Base-by-base conservation (phyloP, 2,797 vertebrate genomes). In the Macroramphosus scolopax region DNA sequence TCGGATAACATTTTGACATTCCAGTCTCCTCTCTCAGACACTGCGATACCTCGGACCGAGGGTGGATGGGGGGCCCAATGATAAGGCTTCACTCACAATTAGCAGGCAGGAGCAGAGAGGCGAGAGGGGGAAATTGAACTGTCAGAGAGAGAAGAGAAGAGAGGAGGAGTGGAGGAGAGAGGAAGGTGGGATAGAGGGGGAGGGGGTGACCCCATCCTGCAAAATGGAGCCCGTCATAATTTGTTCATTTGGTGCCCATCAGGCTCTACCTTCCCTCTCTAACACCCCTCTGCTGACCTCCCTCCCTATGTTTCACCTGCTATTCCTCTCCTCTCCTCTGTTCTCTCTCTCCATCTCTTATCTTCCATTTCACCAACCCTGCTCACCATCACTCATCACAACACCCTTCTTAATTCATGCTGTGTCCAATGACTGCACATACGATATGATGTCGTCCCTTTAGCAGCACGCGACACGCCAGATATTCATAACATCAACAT, bases 31-130 rank as follows among this genome's bases (percentile, higher is more conserved):
- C 90, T 74, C 77, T 70, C 70, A 85, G 90, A 94, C 91, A 55
- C 92, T 81, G 86, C 72, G 79, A 91, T 93, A 88, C 92, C 90
- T 90, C 82, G 89, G 91, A 84, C 81, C 83, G 86, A 62, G 75
- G 89, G 93, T 91, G 93, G 90, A 88, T 75, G 88, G 87, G 89
- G 91, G 89, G 82, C 91, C 92, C 92, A 93, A 95, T 98, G 93
- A 98, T 97, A 98, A 98, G 93, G 95, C 96, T 98, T 98, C 95
- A 97, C 94, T 98, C 96, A 98, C 96, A 97, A 98, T 98, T 98
- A 98, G 94, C 92, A 94, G 93, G 93, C 94, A 92, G 93, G 93
- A 98, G 95, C 92, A 92, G 88, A 93, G 93, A 97, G 94, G 95
- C 95, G 93, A 95, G 95, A 92, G 94, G 93, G 95, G 95, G 96